Evolutionary conservation across 2,797 vertebrate species (phyloP), one percentile per base, ranked within the genome.

Genomic region (Acanthornis magna): DNA sequence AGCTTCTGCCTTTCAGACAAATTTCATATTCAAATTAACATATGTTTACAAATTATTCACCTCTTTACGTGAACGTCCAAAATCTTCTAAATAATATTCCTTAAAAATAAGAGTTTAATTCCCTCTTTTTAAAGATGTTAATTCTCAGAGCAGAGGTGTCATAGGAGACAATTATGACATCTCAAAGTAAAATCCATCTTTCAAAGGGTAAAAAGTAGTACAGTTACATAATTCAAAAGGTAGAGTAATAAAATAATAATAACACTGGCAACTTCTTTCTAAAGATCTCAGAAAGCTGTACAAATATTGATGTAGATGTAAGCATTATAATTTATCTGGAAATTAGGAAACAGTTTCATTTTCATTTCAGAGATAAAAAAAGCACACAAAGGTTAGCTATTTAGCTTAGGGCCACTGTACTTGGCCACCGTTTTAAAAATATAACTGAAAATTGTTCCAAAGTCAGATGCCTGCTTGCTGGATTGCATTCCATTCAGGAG

Each of bases 151-250:
- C 38, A 93, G 60, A 68, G 63, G 11, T 81, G 60, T 67, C 29
- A 84, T 30, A 88, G 70, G 32, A 93, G 66, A 75, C 63, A 71
- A 74, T 68, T 87, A 85, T 10, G n/a, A 92, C 94, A 93, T 63
- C 61, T 84, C 57, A 40, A 91, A 88, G 58, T 86, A 78, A 93
- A 89, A 94, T 62, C 30, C 45, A 38, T 67, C 34, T 94, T 92
- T 85, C 85, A 96, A 85, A 94, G 27, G 36, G 57, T 88, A 95
- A 90, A 91, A 86, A 72, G 55, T 79, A 92, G 88, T 42, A 48
- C 48, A 91, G 58, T 74, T 83, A 86, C 36, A 89, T 55, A 93
- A 86, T 94, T 94, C 7, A 94, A 95, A 93, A 91, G 29, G 48
- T 77, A 55, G 50, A 83, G 40, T 66, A 77, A 87, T 88, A 91